These are phyloP conservation scores for Colletes gigas DNA, from an alignment of 1,140 invertebrate species.

Conservation along the genomic window DNA sequence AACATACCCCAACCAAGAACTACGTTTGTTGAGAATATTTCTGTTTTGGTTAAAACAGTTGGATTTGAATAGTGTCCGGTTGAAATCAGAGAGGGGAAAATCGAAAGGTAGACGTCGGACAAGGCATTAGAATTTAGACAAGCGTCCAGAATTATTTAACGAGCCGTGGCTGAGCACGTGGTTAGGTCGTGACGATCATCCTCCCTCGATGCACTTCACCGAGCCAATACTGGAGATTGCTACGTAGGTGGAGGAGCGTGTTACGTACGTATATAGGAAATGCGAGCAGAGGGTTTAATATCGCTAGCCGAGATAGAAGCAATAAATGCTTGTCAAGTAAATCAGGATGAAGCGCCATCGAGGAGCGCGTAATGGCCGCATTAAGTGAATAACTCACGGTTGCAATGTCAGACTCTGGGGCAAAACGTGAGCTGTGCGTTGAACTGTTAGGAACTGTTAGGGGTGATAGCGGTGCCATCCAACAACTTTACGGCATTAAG, in stretches of 20 bases:
- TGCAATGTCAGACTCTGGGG: constrained; percentile 63
- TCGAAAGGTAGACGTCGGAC: neutral
- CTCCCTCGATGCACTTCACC: constrained; percentile 38
- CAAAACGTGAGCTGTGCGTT: constrained; percentile 60
- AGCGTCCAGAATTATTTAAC: constrained; percentile 1
- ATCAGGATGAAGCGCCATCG: constrained; percentile 79
- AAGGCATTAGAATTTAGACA: neutral
- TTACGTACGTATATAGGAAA: constrained; percentile 60
- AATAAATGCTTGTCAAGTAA: constrained; percentile 79
- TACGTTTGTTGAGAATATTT: too few species aligned
- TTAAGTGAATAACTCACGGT: constrained; percentile 79
- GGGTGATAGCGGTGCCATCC: constrained; percentile 75
- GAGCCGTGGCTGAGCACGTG: neutral
- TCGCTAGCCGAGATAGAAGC: constrained; percentile 71
- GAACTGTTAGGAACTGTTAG: constrained; percentile 72
- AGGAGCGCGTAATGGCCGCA: constrained; percentile 77
- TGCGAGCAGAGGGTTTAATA: constrained; percentile 66
- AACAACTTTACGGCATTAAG: constrained; percentile 77
- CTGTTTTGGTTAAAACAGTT: too few species aligned
- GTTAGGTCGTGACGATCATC: neutral
- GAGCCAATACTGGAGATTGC: constrained; percentile 18
- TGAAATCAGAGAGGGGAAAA: neutral
- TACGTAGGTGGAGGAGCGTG: constrained; percentile 38
- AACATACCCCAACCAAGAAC: too few species aligned
- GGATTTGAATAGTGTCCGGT: too few species aligned